Conservation (phyloP, 2,113 vertebrate species). For the Rutilus rutilus region DNA sequence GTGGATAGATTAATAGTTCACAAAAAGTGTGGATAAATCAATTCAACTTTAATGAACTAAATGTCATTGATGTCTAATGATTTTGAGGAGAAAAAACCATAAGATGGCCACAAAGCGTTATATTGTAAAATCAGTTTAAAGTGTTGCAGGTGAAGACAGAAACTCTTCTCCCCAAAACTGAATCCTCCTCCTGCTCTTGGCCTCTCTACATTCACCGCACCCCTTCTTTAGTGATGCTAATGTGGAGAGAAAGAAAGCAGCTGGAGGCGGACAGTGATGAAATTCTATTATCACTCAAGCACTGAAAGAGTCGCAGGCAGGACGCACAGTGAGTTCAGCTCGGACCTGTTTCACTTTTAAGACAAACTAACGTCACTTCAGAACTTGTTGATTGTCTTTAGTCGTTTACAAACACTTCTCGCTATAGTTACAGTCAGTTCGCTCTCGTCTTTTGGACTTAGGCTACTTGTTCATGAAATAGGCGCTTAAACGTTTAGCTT, state of each 20-base stretch:
- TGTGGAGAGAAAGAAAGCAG: slow-evolving; percentile 53
- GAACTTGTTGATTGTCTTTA: slow-evolving; percentile 9
- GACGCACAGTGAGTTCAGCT: slow-evolving; percentile 34
- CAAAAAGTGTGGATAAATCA: not conserved
- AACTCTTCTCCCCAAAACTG: slow-evolving; percentile 36
- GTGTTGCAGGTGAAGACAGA: slow-evolving; percentile 48
- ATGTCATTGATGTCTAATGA: not conserved
- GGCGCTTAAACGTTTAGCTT: not conserved
- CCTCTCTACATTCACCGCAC: slow-evolving; percentile 55
- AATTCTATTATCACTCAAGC: slow-evolving; percentile 48
- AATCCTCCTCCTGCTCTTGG: slow-evolving; percentile 32
- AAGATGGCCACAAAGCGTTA: not conserved
- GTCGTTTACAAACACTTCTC: not conserved
- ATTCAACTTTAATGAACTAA: not conserved
- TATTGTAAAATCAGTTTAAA: slow-evolving; percentile 4
- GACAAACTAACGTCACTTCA: slow-evolving; percentile 9
- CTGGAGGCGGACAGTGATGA: slow-evolving; percentile 52
- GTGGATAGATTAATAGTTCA: not conserved
- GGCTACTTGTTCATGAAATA: not conserved
- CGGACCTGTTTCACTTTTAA: slow-evolving; percentile 41
- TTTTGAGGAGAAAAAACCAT: not conserved
- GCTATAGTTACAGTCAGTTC: not conserved
- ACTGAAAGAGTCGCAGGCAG: slow-evolving; percentile 40
- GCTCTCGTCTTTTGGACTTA: not conserved
- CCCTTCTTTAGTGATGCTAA: slow-evolving; percentile 64